Evolutionary conservation across 1,140 invertebrate genomes (phyloP).

Genomic region (Caerostris extrusa): DNA sequence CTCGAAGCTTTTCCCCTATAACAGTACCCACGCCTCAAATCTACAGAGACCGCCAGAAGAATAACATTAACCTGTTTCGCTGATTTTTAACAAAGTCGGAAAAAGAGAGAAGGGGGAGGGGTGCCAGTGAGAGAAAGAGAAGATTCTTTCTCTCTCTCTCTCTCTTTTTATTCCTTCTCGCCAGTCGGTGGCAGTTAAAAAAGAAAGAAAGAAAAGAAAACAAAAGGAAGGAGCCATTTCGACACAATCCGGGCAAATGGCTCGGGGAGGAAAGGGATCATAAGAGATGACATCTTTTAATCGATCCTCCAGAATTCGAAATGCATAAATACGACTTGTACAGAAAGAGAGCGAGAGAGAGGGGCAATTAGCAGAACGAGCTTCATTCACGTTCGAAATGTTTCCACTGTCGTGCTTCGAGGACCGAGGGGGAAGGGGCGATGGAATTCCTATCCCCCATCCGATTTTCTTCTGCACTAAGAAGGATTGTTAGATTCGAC

Average conservation of each 20-base stretch:
- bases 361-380: conserved; percentile 64
- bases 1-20: conserved; percentile 34
- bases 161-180: conserved; percentile 45
- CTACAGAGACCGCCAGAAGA: conserved; percentile 53
- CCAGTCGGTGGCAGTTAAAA: not conserved
- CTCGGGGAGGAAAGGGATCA: not conserved
- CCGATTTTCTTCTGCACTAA: not conserved
- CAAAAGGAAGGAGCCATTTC: conserved; percentile 62
- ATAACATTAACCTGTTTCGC: conserved; percentile 75
- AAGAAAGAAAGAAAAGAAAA: conserved; percentile 43
- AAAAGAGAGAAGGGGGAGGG: not conserved
- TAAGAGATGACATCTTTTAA: conserved; percentile 48
- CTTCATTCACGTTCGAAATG: conserved; percentile 58
- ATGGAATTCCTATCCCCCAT: not conserved
- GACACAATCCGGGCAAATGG: conserved; percentile 57
- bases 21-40: conserved; percentile 63
- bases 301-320: conserved; percentile 47
- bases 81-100: conserved; percentile 73
- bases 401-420: conserved; percentile 33
- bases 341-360: not conserved
- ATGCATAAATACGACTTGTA: conserved; percentile 39
- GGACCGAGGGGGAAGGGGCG: not conserved
- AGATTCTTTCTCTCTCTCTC: not conserved
- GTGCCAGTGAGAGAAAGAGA: too few relatives aligned
- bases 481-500: conserved; percentile 33